A percentile compares a stretch with the other conserved stretches of the same genome.
These are phyloP conservation scores for Acronicta alni DNA, from an alignment of 2,888 invertebrate species.

Conservation along the genomic window DNA sequence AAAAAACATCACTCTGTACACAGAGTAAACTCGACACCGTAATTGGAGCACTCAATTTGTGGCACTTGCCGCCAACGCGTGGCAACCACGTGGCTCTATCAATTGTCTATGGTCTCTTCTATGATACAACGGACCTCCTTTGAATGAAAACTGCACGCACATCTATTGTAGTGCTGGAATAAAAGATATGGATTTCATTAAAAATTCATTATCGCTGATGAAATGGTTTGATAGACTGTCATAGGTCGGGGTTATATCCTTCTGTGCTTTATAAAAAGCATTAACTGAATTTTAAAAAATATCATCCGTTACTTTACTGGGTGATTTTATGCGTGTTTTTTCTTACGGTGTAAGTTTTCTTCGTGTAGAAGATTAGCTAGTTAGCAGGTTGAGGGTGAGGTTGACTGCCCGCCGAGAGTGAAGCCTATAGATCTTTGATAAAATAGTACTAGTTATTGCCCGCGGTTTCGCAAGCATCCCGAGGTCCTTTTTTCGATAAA, in stretches of 20 bases:
- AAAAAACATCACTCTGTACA: conserved; percentile 57
- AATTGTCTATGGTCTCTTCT: conserved; percentile 78
- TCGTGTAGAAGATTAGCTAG: too few species aligned
- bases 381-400: too few species aligned
- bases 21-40: conserved; percentile 77
- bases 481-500: too few species aligned
- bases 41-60: conserved; percentile 89
- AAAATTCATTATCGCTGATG: conserved; percentile 42
- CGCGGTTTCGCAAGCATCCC: too few species aligned
- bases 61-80: conserved; percentile 78
- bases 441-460: too few species aligned
- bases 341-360: too few species aligned
- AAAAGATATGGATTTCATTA: conserved; percentile 41
- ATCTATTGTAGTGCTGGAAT: conserved; percentile 21
- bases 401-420: too few species aligned
- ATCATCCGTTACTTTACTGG: too few species aligned
- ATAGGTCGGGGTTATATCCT: not conserved
- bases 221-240: not conserved
- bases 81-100: conserved; percentile 71
- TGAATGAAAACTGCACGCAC: conserved; percentile 31
- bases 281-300: too few species aligned
- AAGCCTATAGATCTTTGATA: too few species aligned
- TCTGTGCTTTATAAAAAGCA: not conserved
- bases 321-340: too few species aligned
- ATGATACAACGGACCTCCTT: conserved; percentile 49